A percentile compares a stretch with the other conserved stretches of the same genome.
These are phyloP conservation scores for Ataeniobius toweri DNA, from an alignment of 2,797 vertebrate genomes.

Conservation along the genomic window DNA sequence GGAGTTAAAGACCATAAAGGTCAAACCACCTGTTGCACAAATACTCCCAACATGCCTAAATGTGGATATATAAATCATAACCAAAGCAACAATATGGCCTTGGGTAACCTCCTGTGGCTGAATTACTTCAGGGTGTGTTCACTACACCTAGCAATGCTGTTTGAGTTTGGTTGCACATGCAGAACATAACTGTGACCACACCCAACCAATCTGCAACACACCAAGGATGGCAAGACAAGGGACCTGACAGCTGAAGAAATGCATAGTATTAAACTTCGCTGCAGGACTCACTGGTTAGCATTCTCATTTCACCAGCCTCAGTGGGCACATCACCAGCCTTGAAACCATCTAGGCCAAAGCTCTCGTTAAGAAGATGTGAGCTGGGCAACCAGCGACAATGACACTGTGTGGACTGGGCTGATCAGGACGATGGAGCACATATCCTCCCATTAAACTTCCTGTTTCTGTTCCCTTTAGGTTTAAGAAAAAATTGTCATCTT, in stretches of 20 bases:
- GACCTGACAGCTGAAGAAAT: slow-evolving; percentile 4
- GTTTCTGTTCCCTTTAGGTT: slow-evolving; percentile 59
- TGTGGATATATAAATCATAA: neutral
- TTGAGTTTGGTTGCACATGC: neutral
- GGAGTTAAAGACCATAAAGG: neutral
- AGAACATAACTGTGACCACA: slow-evolving; percentile 7
- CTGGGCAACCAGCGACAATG: slow-evolving; percentile 54
- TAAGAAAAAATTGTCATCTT: slow-evolving; percentile 31
- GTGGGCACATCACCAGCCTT: slow-evolving; percentile 48
- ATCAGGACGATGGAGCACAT: slow-evolving; percentile 62
- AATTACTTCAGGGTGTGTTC: slow-evolving; percentile 1
- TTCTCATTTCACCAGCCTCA: slow-evolving; percentile 21
- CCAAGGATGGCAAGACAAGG: neutral
- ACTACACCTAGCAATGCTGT: slow-evolving; percentile 4
- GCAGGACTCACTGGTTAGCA: neutral
- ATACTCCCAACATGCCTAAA: neutral
- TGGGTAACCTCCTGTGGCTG: neutral
- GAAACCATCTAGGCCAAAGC: slow-evolving; percentile 48
- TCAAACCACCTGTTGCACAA: slow-evolving; percentile 1
- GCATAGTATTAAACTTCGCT: neutral
- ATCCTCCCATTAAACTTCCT: slow-evolving; percentile 65
- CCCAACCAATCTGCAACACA: slow-evolving; percentile 1
- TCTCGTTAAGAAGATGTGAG: slow-evolving; percentile 51
- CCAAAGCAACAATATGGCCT: neutral
- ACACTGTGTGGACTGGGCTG: slow-evolving; percentile 34